These are phyloP conservation scores for Yponomeuta plumbellus DNA, from an alignment of 2,888 invertebrate species.

Conservation along the genomic window DNA sequence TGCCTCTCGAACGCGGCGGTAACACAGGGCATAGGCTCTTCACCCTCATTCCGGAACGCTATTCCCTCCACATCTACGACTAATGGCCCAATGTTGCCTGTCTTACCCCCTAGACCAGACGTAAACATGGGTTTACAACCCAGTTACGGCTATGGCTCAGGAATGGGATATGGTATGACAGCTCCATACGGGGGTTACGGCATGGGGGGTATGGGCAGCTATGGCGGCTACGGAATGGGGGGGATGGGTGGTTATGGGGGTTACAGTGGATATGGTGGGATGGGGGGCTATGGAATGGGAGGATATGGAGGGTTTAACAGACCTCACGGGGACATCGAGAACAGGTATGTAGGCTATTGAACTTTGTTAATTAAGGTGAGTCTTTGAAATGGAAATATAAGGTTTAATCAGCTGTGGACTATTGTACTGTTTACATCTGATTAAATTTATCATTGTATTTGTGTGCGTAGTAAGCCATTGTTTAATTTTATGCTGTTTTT, in stretches of 20 bases:
- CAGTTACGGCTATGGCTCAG: constrained; percentile 43
- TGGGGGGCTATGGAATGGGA: constrained; percentile 34
- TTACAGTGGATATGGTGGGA: constrained; percentile 31
- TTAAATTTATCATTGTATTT: neutral
- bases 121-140: constrained; percentile 37
- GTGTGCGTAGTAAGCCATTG: neutral
- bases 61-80: constrained; percentile 42
- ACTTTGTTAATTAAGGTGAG: neutral
- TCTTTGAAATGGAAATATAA: neutral
- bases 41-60: constrained; percentile 43
- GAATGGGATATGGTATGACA: constrained; percentile 32
- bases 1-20: constrained; percentile 43
- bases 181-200: constrained; percentile 29
- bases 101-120: constrained; percentile 55
- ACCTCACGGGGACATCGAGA: constrained; percentile 78
- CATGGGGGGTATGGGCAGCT: constrained; percentile 39
- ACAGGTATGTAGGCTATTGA: constrained; percentile 58
- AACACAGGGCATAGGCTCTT: constrained; percentile 28
- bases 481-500: neutral
- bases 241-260: constrained; percentile 30
- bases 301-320: constrained; percentile 63
- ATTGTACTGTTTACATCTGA: neutral
- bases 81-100: constrained; percentile 30
- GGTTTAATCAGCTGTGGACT: neutral
- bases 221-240: constrained; percentile 33